Conservation (phyloP, 2,797 vertebrate genomes). For the Gobio occitaniae region DNA sequence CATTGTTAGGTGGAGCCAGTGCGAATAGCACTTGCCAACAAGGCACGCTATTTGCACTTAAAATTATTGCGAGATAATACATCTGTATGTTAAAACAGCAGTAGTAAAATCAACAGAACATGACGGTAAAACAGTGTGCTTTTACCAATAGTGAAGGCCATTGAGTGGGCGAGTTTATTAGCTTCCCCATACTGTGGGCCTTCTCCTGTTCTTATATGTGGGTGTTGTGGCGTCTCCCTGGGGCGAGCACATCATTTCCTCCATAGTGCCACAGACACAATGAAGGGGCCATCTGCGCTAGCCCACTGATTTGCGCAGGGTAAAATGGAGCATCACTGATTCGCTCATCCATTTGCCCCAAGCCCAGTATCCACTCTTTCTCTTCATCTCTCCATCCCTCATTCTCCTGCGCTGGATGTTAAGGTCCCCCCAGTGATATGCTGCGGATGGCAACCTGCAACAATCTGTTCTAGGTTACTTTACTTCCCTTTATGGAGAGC, state of each 20-base stretch:
- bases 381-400: conserved; percentile 31
- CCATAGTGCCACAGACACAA: conserved; percentile 48
- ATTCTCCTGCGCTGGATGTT: conserved; percentile 32
- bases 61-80: too few relatives aligned
- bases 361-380: conserved; percentile 33
- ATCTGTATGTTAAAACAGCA: too few relatives aligned
- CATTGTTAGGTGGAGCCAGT: too few relatives aligned
- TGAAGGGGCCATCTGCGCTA: conserved; percentile 51
- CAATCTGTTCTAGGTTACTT: conserved; percentile 39
- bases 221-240: conserved; percentile 50
- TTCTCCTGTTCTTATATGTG: conserved; percentile 35
- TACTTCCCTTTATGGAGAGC: conserved; percentile 7
- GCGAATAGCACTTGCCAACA: too few relatives aligned
- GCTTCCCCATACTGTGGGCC: conserved; percentile 23
- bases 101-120: background rate
- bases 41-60: too few relatives aligned
- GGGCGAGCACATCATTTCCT: conserved; percentile 44
- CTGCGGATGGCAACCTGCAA: conserved; percentile 46
- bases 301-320: conserved; percentile 48
- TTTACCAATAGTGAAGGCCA: background rate
- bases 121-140: background rate
- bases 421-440: conserved; percentile 22
- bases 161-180: conserved; percentile 34
- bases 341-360: conserved; percentile 34
- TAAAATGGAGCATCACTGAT: conserved; percentile 50